These are phyloP conservation scores for Burhinus oedicnemus DNA, from an alignment of 2,113 vertebrate genomes.

Conservation along the genomic window DNA sequence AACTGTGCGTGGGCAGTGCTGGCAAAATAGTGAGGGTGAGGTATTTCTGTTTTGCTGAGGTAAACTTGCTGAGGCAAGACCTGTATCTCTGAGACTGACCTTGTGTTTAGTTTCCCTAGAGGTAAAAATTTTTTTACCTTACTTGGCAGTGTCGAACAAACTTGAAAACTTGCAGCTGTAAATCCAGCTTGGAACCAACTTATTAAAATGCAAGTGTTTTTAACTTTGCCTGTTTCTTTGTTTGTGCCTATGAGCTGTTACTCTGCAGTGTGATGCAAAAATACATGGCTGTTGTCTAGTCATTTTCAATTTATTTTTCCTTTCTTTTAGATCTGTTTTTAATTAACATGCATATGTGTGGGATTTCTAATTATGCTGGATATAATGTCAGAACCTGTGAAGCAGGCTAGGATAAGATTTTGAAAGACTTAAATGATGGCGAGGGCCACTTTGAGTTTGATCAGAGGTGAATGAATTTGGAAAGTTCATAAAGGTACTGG, in stretches of 20 bases:
- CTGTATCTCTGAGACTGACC: background rate
- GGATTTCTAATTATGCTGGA: background rate
- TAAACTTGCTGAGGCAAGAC: conserved; percentile 40
- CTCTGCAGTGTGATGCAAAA: background rate
- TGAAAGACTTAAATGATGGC: background rate
- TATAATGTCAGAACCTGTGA: background rate
- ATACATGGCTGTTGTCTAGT: background rate
- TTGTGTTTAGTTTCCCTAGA: conserved; percentile 2
- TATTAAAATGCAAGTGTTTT: background rate
- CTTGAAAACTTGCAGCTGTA: background rate
- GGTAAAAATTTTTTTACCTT: background rate
- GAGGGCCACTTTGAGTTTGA: background rate
- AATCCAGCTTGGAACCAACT: background rate
- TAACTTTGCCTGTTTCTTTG: background rate
- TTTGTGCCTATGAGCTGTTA: background rate
- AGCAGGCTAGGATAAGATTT: background rate
- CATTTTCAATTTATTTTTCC: background rate
- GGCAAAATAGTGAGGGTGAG: background rate
- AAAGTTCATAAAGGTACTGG: background rate
- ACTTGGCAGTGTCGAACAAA: background rate
- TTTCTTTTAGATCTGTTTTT: background rate
- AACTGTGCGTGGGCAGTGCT: conserved; percentile 15
- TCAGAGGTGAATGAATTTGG: background rate
- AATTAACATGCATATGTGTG: background rate
- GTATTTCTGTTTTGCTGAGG: conserved; percentile 12